Evolutionary conservation across 2,113 vertebrate genomes (phyloP).

Genomic region (Erpornis zantholeuca): DNA sequence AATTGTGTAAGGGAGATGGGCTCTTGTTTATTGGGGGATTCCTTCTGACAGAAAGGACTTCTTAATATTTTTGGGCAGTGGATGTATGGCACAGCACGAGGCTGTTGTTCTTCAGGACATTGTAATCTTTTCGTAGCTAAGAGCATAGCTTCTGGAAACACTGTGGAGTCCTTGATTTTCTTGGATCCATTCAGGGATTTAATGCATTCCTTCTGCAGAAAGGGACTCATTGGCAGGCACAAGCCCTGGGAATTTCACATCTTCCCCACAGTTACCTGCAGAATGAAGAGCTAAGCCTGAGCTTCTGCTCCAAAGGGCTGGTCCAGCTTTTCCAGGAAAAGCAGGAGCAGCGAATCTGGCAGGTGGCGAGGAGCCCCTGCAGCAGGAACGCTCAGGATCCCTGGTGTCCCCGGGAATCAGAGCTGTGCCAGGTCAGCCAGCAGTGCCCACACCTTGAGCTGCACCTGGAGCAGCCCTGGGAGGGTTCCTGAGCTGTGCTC

Average conservation of each 20-base stretch:
- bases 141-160: neutral
- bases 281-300: neutral
- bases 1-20: neutral
- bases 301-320: neutral
- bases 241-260: neutral
- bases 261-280: neutral
- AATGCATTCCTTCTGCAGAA: neutral
- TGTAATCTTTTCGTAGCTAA: neutral
- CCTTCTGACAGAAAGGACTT: neutral
- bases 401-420: neutral
- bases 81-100: neutral
- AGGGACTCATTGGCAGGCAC: neutral
- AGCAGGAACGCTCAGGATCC: neutral
- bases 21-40: neutral
- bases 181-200: neutral
- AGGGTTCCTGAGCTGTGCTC: neutral
- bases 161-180: neutral
- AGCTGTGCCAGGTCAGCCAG: fast-evolving
- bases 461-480: neutral
- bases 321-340: neutral
- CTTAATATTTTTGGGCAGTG: neutral
- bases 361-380: neutral
- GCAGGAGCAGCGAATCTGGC: neutral
- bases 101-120: neutral
- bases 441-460: neutral